Base-by-base conservation (phyloP, 2,888 invertebrate genomes). In the Drymonia ruficornis region DNA sequence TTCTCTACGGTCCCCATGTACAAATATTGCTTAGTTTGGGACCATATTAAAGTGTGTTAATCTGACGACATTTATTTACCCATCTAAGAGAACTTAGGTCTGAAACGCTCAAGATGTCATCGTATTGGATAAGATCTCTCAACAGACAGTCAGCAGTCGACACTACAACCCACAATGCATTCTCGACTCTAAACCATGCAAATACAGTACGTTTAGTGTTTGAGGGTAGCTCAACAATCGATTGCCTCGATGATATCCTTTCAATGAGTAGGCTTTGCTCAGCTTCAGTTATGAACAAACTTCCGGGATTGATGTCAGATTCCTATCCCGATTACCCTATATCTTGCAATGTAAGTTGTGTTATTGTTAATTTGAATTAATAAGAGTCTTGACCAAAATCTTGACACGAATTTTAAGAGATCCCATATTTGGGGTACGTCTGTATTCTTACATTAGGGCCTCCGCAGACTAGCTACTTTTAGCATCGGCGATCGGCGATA, bases 181-280 rank as follows among this genome's bases (percentile, higher is more conserved):
- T 9, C 19, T 23, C 13, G 12, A 44, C 19, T 23, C 23, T 44
- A 44, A 23, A 7, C 5, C 13, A 13, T 23, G 13, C 2, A 16
- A 7, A 13, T 44, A 44, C 19, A 28, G 31, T 4, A 28, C 31
- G 8, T 34, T 38, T 29, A 16, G 49, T 29, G 19, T 31, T 45
- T 34, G 1, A 36, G 46, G 45, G 16, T 42, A 52, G 46, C 45
- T 50, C 34, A 59, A 43, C 45, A 52, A 54, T 46, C 36, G 55
- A 55, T 52, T 44, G 55, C 23, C 47, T 55, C 15, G 50, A 53
- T 59, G 52, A 55, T 52, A 46, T 45, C 49, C 52, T 48, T 62
- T 61, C 55, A 62, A 62, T 49, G 31, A 47, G 47, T 47, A 38
- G 28, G 51, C 43, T 58, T 55, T 40, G 40, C 50, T 42, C 8